phyloP scores from a whole-genome alignment of 1,140 invertebrate genomes.

The Penaeus chinensis region DNA sequence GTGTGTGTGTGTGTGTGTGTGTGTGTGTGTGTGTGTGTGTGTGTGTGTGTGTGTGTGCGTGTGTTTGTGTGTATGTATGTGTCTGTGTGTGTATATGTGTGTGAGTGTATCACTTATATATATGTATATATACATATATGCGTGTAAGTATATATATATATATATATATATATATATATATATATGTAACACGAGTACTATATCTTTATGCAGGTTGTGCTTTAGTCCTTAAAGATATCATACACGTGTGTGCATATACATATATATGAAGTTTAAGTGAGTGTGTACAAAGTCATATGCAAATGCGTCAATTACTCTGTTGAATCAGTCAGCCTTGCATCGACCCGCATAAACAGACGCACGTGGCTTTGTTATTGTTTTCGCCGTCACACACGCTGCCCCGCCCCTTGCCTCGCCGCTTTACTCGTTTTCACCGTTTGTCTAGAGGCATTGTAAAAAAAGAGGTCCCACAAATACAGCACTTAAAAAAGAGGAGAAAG shows the following conservation, averaged over 20 bases:
- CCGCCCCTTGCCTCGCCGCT: no score
- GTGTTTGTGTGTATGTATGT: background rate
- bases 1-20: background rate
- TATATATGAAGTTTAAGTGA: background rate
- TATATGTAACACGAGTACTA: background rate
- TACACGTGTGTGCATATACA: background rate
- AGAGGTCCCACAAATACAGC: no score
- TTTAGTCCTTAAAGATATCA: background rate
- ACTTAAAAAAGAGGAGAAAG: no score
- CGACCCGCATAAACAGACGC: background rate
- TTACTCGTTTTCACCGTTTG: no score
- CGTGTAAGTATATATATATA: constrained; percentile 12
- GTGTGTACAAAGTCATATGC: background rate
- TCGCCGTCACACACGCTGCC: no score
- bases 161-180: background rate
- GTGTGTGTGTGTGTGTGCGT: background rate
- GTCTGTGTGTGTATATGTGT: background rate
- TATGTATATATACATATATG: constrained; percentile 18
- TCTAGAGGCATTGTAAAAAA: no score
- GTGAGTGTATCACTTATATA: background rate
- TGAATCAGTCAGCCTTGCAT: background rate
- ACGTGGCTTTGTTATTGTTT: background rate
- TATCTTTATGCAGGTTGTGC: background rate
- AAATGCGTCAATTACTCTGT: background rate
- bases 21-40: background rate